Evolutionary conservation across 1,140 invertebrate species (phyloP), one percentile per base, ranked within the genome.

Genomic region (Leptonema lineaticorne): DNA sequence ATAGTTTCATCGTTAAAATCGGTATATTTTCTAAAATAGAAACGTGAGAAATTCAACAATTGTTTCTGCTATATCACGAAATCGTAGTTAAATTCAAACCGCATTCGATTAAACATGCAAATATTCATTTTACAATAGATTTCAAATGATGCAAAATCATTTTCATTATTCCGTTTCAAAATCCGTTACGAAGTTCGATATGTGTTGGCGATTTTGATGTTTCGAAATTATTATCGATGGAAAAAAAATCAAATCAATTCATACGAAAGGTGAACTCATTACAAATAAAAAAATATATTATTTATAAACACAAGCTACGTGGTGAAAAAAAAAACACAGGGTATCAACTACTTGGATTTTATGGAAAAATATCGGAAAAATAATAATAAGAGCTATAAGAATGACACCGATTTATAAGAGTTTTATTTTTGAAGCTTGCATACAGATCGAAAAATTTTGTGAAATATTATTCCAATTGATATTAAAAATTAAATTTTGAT

Each of bases 341-440:
- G 22, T 50, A 24, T 26, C 3, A 11, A 24, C 50, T 53, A 53
- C 50, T 53, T 26, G 50, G 37, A n/a, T 22, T 53, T 26, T 22
- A 53, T 53, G 27, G 37, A 53, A 26, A 41, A 4, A 53, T 53
- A 53, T 53, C 27, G 50, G 22, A 4, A 24, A 53, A 53, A 53
- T 53, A 22, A 26, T 20, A 41, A 53, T 24, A 53, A 22, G 9
- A 53, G 27, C 50, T 53, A 53, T 53, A 53, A 20, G 50, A 53
- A 53, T 53, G 50, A 53, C 50, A 53, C 50, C 50, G 50, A 53
- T n/a, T n/a, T n/a, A n/a, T 24, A 53, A 53, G 50, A 53, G 11
- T 53, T 53, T 53, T 14, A 2, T 14, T 20, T 16, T 53, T 53
- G 50, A 24, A 53, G 50, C 27, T 53, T 53, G 50, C 50, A 53